These are phyloP conservation scores for Latrodectus hesperus DNA, from an alignment of 2,888 invertebrate species.

Conservation along the genomic window DNA sequence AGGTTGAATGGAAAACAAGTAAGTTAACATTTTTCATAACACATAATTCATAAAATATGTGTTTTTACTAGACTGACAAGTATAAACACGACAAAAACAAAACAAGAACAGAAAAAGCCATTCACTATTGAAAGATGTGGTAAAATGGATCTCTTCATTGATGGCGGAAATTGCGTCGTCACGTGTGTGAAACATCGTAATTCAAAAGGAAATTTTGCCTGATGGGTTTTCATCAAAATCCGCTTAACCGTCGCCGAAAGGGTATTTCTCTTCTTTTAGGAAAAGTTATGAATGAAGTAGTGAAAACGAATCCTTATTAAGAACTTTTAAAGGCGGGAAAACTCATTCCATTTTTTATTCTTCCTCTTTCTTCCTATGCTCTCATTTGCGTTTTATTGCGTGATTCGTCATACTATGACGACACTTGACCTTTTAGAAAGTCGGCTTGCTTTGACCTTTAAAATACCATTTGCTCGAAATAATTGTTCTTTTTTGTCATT, in stretches of 20 bases:
- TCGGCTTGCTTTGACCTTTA: too few relatives aligned
- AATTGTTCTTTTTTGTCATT: too few relatives aligned
- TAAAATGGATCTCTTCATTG: neutral
- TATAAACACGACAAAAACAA: too few relatives aligned
- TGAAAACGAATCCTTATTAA: neutral
- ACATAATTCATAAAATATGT: too few relatives aligned
- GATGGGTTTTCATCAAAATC: neutral
- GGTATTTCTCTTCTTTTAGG: neutral
- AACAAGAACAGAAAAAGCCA: too few relatives aligned
- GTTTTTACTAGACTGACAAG: too few relatives aligned
- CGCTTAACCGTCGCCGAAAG: neutral
- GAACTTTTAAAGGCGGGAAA: neutral
- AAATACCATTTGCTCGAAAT: too few relatives aligned
- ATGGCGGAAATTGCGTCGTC: neutral
- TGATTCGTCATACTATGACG: neutral
- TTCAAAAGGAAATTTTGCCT: constrained; percentile 5
- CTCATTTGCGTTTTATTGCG: neutral
- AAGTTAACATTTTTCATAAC: too few relatives aligned
- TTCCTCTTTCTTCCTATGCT: neutral
- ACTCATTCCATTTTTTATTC: neutral
- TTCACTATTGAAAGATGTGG: neutral
- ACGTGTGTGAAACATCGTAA: neutral
- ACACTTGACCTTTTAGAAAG: too few relatives aligned
- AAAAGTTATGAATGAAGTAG: constrained; percentile 3
- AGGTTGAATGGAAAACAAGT: too few relatives aligned